phyloP scores from a whole-genome alignment of 2,888 invertebrate genomes.

The Andrena trimmerana region DNA sequence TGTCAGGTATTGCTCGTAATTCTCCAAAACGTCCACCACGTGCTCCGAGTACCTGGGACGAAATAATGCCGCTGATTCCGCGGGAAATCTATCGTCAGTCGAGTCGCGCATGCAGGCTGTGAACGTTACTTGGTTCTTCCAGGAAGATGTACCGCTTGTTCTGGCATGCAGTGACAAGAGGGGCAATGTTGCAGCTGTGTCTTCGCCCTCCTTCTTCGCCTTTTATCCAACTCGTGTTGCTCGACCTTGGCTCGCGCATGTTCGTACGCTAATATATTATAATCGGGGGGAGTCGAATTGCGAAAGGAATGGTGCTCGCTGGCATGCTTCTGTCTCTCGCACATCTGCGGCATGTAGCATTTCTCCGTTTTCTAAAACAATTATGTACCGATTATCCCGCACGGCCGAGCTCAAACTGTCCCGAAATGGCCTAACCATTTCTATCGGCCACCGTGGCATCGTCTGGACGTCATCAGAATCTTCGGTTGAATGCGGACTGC shows the following conservation, averaged over 20 bases:
- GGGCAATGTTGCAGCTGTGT: slow-evolving; percentile 66
- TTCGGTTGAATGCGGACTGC: slow-evolving; percentile 4
- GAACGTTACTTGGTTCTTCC: slow-evolving; percentile 51
- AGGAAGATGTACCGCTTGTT: slow-evolving; percentile 42
- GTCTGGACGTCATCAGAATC: slow-evolving; percentile 8
- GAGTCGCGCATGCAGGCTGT: neutral
- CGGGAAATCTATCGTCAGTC: neutral
- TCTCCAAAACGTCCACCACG: slow-evolving; percentile 57
- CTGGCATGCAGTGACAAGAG: slow-evolving; percentile 65
- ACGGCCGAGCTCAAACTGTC: neutral
- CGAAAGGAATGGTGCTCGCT: slow-evolving; percentile 21
- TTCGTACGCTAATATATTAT: slow-evolving; percentile 42
- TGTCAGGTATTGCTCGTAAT: slow-evolving; percentile 34
- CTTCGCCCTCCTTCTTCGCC: slow-evolving; percentile 41
- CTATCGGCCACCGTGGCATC: slow-evolving; percentile 10
- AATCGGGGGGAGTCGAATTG: slow-evolving; percentile 3
- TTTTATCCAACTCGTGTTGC: neutral
- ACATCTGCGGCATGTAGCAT: neutral
- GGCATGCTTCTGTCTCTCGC: neutral
- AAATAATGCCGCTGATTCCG: neutral
- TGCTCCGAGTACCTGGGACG: slow-evolving; percentile 45
- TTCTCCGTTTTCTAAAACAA: slow-evolving; percentile 16
- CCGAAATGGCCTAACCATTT: slow-evolving; percentile 50
- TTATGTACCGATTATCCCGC: neutral
- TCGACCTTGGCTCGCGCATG: slow-evolving; percentile 26